Evolutionary conservation across 2,888 invertebrate species (phyloP).

Genomic region (Luperina nickerlii): DNA sequence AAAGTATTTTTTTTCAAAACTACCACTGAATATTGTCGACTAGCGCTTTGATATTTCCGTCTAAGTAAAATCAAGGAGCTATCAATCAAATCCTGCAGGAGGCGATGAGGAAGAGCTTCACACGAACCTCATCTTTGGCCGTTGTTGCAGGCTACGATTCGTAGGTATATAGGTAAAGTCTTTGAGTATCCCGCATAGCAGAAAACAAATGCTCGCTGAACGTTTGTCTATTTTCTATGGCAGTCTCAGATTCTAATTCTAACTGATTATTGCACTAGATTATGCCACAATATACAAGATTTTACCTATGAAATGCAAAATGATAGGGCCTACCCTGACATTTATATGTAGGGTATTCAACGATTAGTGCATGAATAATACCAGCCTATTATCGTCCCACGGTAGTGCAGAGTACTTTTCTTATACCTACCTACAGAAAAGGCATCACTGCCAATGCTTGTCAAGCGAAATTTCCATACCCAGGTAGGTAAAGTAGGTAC

Average conservation of each 20-base stretch:
- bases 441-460: too few species aligned
- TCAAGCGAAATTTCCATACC: too few species aligned
- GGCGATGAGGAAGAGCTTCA: not conserved
- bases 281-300: not conserved
- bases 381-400: not conserved
- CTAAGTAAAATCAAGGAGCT: not conserved
- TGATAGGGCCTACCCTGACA: not conserved
- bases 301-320: not conserved
- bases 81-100: not conserved
- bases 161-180: not conserved
- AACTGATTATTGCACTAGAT: not conserved
- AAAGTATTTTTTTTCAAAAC: too few species aligned
- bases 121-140: not conserved
- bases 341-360: too few species aligned
- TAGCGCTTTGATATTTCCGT: too few species aligned
- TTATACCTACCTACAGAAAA: too few species aligned
- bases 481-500: too few species aligned
- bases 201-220: not conserved
- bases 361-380: constrained; percentile 20
- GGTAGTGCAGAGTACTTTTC: too few species aligned
- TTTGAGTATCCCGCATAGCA: not conserved
- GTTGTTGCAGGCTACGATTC: not conserved
- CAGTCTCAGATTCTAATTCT: not conserved
- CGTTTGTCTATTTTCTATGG: not conserved
- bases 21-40: not conserved